Conservation (phyloP, 2,113 vertebrate species). For the Poeciliopsis occidentalis region DNA sequence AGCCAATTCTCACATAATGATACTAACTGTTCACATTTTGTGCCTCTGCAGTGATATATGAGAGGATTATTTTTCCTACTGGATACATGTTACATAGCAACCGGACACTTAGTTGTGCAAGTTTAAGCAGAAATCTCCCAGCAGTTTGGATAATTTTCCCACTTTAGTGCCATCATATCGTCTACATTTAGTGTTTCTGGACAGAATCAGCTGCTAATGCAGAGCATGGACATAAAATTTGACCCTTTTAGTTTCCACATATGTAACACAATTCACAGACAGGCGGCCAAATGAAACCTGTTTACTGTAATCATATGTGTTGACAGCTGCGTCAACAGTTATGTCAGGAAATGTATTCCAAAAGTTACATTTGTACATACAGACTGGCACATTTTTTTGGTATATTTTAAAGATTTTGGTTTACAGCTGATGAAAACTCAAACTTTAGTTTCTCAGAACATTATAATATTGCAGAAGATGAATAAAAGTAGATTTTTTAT, state of each 20-base stretch:
- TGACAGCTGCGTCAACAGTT: background rate
- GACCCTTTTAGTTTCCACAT: background rate
- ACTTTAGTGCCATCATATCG: background rate
- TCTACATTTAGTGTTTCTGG: background rate
- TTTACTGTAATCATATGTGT: background rate
- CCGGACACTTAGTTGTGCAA: background rate
- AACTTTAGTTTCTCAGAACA: too few relatives aligned
- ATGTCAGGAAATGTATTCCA: background rate
- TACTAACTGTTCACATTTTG: constrained; percentile 21
- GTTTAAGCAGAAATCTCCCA: background rate
- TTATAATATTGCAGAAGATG: too few relatives aligned
- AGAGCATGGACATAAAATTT: background rate
- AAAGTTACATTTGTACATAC: background rate
- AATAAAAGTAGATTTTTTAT: too few relatives aligned
- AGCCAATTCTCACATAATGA: constrained; percentile 37
- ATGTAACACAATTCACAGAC: background rate
- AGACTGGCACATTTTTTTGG: background rate
- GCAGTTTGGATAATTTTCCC: background rate
- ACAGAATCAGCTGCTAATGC: background rate
- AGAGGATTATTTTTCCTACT: constrained; percentile 9
- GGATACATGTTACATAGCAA: background rate
- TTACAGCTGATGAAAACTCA: background rate
- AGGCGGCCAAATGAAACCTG: background rate
- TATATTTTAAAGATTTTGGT: background rate
- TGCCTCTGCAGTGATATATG: constrained; percentile 3